Percentiles rank a stretch among this genome's conserved stretches.
phyloP scores from a whole-genome alignment of 2,888 invertebrate genomes.

The Apamea monoglypha region DNA sequence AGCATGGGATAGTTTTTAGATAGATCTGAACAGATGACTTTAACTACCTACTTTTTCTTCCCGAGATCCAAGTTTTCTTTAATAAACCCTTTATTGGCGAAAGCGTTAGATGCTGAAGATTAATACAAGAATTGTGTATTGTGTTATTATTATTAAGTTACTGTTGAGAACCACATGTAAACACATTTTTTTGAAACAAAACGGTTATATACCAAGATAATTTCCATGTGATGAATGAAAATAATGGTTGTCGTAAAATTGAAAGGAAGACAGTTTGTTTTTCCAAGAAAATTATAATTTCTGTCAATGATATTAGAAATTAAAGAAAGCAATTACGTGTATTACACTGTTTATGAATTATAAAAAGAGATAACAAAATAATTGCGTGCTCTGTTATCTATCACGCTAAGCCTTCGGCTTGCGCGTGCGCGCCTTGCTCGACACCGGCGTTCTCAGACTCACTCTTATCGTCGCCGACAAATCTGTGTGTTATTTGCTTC shows the following conservation, averaged over 20 bases:
- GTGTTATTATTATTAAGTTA: not conserved
- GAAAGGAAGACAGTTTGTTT: not conserved
- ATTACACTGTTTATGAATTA: conserved; percentile 60
- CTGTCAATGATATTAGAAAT: conserved; percentile 25
- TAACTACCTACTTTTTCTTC: not conserved
- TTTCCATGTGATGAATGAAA: not conserved
- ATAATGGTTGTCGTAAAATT: not conserved
- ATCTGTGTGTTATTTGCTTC: conserved; percentile 44
- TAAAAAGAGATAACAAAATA: conserved; percentile 70
- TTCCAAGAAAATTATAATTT: conserved; percentile 18
- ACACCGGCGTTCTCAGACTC: conserved; percentile 55
- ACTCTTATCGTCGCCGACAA: conserved; percentile 51
- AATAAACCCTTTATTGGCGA: not conserved
- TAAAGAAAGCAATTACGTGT: conserved; percentile 48
- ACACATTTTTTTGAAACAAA: not conserved
- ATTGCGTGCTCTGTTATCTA: conserved; percentile 77
- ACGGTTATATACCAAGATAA: not conserved
- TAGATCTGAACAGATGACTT: not conserved
- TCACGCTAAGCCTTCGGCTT: conserved; percentile 70
- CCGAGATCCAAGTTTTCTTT: not conserved
- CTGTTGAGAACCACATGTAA: not conserved
- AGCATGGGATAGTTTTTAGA: not conserved
- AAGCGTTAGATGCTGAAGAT: not conserved
- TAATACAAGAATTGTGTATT: not conserved
- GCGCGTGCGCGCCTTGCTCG: conserved; percentile 69